Evolutionary conservation across 2,797 vertebrate genomes (phyloP).

Genomic region (Neosilurus hyrtlii): DNA sequence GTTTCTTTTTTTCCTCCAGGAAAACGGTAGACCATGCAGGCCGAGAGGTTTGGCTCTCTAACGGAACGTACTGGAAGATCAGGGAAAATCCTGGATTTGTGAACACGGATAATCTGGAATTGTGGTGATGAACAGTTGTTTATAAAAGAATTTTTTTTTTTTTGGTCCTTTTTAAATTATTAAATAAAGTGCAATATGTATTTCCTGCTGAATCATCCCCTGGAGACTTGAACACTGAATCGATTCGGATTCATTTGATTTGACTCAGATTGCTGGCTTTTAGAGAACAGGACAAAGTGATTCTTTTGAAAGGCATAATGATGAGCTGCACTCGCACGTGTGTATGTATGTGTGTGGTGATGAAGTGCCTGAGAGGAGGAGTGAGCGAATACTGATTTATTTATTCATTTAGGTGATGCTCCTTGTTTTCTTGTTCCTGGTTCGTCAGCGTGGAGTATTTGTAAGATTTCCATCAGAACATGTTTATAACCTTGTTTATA

Average conservation of each 20-base stretch:
- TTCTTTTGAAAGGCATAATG: neutral
- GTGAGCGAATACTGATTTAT: slow-evolving; percentile 6
- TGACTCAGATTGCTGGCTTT: neutral
- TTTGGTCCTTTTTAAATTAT: neutral
- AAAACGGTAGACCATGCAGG: slow-evolving; percentile 72
- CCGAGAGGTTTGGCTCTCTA: slow-evolving; percentile 83
- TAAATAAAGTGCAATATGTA: slow-evolving; percentile 11
- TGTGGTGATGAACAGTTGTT: slow-evolving; percentile 71
- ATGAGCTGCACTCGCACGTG: neutral
- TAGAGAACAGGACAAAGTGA: neutral
- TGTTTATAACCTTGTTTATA: neutral
- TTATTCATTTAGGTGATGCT: slow-evolving; percentile 18
- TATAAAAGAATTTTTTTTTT: neutral
- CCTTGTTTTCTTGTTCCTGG: neutral
- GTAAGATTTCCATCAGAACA: neutral
- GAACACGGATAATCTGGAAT: slow-evolving; percentile 76
- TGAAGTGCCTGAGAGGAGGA: slow-evolving; percentile 13
- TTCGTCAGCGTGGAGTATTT: neutral
- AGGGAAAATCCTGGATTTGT: slow-evolving; percentile 81
- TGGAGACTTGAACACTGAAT: neutral
- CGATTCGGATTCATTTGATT: neutral
- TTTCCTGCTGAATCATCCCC: neutral
- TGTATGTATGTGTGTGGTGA: neutral
- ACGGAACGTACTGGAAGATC: slow-evolving; percentile 83
- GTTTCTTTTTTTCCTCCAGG: slow-evolving; percentile 61